These are phyloP conservation scores for Macropodus opercularis DNA, from an alignment of 2,797 vertebrate species.

Conservation along the genomic window DNA sequence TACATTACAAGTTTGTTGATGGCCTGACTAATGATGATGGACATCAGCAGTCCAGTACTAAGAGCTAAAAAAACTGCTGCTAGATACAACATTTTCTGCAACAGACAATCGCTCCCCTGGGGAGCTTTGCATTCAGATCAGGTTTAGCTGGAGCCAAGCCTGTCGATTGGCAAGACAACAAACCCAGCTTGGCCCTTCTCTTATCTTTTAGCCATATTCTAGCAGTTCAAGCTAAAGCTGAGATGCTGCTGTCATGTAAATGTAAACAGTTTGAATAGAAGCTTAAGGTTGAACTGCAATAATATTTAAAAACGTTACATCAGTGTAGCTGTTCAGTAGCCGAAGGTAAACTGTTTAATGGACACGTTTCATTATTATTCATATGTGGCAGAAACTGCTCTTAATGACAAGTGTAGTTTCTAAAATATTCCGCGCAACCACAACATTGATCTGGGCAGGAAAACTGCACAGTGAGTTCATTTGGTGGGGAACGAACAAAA, in stretches of 20 bases:
- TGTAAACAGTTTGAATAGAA: too few species aligned
- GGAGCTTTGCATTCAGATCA: conserved; percentile 56
- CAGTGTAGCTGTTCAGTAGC: background rate
- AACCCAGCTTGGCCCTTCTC: conserved; percentile 46
- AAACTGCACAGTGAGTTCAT: too few species aligned
- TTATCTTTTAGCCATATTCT: conserved; percentile 53
- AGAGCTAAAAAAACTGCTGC: too few species aligned
- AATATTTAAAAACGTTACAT: too few species aligned
- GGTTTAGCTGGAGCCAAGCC: conserved; percentile 52
- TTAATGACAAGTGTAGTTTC: background rate
- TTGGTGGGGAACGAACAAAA: background rate
- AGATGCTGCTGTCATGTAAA: conserved; percentile 37
- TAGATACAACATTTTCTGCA: conserved; percentile 29
- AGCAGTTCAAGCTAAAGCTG: conserved; percentile 42
- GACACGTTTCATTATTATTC: conserved; percentile 4
- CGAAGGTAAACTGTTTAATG: background rate
- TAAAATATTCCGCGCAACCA: conserved; percentile 1
- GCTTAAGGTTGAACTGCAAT: too few species aligned
- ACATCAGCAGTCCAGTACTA: conserved; percentile 45
- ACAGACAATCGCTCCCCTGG: conserved; percentile 44
- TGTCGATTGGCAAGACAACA: conserved; percentile 58
- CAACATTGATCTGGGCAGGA: conserved; percentile 1
- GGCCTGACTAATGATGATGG: conserved; percentile 27
- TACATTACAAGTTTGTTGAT: conserved; percentile 32
- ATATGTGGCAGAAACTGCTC: background rate